phyloP scores from a whole-genome alignment of 2,888 invertebrate species.

The Nebria salina region DNA sequence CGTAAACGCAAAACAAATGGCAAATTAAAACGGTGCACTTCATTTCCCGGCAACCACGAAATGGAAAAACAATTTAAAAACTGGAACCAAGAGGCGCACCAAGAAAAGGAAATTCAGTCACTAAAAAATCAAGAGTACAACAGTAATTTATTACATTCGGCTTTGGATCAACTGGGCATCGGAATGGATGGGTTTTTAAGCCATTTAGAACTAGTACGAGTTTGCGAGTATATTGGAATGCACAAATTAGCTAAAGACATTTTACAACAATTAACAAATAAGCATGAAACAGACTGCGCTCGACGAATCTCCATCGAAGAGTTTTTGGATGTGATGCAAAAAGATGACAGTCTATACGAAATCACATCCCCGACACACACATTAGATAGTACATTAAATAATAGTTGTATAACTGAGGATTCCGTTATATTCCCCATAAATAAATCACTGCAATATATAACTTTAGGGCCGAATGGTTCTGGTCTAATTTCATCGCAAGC shows the following conservation, averaged over 20 bases:
- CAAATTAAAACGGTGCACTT: constrained; percentile 68
- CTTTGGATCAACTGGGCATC: constrained; percentile 72
- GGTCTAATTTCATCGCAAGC: constrained; percentile 63
- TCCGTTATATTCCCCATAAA: constrained; percentile 56
- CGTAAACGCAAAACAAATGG: constrained; percentile 63
- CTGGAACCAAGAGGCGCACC: constrained; percentile 35
- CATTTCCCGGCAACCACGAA: constrained; percentile 63
- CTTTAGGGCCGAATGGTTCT: constrained; percentile 59
- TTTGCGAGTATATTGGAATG: constrained; percentile 75
- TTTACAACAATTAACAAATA: constrained; percentile 71
- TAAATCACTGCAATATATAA: constrained; percentile 59
- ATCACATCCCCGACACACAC: constrained; percentile 45
- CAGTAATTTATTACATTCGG: constrained; percentile 70
- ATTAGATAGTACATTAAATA: constrained; percentile 44
- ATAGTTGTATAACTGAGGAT: constrained; percentile 61
- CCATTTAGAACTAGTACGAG: constrained; percentile 70
- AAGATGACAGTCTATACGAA: constrained; percentile 58
- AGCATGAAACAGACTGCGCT: constrained; percentile 71
- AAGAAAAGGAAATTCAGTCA: constrained; percentile 22
- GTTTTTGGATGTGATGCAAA: constrained; percentile 70
- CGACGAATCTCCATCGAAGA: constrained; percentile 74
- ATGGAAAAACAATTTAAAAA: constrained; percentile 41
- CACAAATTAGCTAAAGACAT: constrained; percentile 73
- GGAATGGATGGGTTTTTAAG: constrained; percentile 71
- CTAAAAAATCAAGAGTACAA: constrained; percentile 57